Percentiles rank a stretch among this genome's conserved stretches.
Evolutionary conservation across 2,888 invertebrate genomes (phyloP).

Genomic region (Diplolepis rosae): DNA sequence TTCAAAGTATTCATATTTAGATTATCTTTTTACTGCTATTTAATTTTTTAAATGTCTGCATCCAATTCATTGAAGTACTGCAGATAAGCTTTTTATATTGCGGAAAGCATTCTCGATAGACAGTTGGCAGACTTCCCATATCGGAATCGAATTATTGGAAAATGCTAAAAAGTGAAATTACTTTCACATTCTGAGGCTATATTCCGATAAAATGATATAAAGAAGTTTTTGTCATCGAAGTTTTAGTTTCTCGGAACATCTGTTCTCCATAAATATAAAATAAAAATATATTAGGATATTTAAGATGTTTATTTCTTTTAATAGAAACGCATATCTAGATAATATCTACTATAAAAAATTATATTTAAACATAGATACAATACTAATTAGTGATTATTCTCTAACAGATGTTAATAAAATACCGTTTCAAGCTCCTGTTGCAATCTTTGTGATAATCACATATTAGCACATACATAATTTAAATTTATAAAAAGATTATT

Average conservation of each 20-base stretch:
- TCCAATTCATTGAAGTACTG: slow-evolving; percentile 7
- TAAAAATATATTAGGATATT: background rate
- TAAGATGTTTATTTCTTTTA: background rate
- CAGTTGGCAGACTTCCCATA: slow-evolving; percentile 10
- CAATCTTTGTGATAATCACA: slow-evolving; percentile 4
- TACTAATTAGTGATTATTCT: background rate
- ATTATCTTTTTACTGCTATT: too few species aligned
- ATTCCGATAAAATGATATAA: background rate
- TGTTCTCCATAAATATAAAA: background rate
- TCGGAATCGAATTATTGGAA: slow-evolving; percentile 19
- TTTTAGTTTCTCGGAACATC: background rate
- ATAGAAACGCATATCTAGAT: background rate
- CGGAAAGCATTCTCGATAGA: background rate
- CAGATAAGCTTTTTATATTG: background rate
- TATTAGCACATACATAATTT: slow-evolving; percentile 13
- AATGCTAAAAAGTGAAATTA: slow-evolving; percentile 24
- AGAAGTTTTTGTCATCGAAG: background rate
- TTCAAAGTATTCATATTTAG: too few species aligned
- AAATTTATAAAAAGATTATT: background rate
- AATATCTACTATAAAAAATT: too few species aligned
- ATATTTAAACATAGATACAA: background rate
- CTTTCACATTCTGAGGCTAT: slow-evolving; percentile 14
- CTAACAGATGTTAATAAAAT: background rate
- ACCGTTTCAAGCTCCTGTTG: background rate
- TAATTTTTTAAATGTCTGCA: background rate